Evolutionary conservation across 2,888 invertebrate genomes (phyloP).

Genomic region (Auanema sp.): DNA sequence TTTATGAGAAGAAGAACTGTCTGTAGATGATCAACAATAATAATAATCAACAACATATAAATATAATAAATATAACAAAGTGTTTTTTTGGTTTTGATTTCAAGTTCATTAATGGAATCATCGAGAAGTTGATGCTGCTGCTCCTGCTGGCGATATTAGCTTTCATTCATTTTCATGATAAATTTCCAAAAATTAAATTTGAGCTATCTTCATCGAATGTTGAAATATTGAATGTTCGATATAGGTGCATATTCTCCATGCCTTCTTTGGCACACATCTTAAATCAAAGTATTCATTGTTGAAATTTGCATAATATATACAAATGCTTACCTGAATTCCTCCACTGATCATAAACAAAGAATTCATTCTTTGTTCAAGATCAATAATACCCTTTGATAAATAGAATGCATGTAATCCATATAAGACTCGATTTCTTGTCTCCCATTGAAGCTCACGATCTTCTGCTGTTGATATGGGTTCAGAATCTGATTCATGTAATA

Average conservation of each 20-base stretch:
- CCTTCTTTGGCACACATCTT: slow-evolving; percentile 32
- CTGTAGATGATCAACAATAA: slow-evolving; percentile 3
- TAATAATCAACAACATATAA: too few relatives aligned
- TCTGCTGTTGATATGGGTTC: slow-evolving; percentile 22
- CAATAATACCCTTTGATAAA: slow-evolving; percentile 3
- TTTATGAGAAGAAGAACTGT: slow-evolving; percentile 1
- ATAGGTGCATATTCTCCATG: slow-evolving; percentile 36
- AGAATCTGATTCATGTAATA: slow-evolving; percentile 18
- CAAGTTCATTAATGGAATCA: background rate
- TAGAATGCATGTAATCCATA: slow-evolving; percentile 28
- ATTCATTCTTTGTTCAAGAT: slow-evolving; percentile 13
- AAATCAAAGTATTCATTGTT: background rate
- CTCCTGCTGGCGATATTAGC: background rate
- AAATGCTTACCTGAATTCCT: slow-evolving; percentile 26
- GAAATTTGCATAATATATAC: background rate
- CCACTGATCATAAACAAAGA: slow-evolving; percentile 30
- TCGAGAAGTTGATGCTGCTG: background rate
- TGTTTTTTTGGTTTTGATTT: background rate
- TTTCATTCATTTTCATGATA: slow-evolving; percentile 1
- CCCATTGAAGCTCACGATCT: slow-evolving; percentile 23
- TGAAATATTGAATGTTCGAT: slow-evolving; percentile 34
- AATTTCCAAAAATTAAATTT: slow-evolving; percentile 32
- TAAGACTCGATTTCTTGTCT: slow-evolving; percentile 27
- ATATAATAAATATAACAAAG: too few relatives aligned
- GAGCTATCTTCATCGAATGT: slow-evolving; percentile 31